A percentile compares a stretch with the other conserved stretches of the same genome.
Evolutionary conservation across 2,113 vertebrate species (phyloP).

Genomic region (Falco punctatus): DNA sequence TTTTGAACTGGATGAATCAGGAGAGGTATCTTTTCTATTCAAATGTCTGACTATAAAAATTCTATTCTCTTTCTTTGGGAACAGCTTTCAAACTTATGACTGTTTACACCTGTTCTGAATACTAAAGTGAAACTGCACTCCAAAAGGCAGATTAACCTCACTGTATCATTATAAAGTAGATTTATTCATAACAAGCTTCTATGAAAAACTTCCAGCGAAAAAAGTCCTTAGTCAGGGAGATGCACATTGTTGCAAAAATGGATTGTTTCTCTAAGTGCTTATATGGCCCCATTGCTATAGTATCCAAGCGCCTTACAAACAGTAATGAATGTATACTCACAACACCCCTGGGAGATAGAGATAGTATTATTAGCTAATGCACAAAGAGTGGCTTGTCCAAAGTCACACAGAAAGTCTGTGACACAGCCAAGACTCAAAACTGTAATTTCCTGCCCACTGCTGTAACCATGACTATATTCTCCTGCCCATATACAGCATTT

Average conservation of each 20-base stretch:
- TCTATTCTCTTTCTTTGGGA: conserved; percentile 25
- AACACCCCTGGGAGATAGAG: conserved; percentile 62
- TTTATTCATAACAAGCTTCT: conserved; percentile 58
- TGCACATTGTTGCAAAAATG: conserved; percentile 56
- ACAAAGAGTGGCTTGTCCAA: conserved; percentile 68
- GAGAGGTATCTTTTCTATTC: conserved; percentile 8
- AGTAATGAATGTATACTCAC: conserved; percentile 71
- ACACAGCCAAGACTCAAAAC: conserved; percentile 60
- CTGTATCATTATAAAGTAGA: conserved; percentile 57
- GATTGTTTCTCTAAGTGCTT: conserved; percentile 66
- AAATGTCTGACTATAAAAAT: conserved; percentile 24
- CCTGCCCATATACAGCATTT: conserved; percentile 43
- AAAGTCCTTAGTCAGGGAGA: conserved; percentile 64
- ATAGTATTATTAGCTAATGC: conserved; percentile 71
- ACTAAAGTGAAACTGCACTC: conserved; percentile 41
- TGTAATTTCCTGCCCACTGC: conserved; percentile 55
- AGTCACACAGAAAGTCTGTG: conserved; percentile 68
- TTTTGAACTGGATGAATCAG: conserved; percentile 39
- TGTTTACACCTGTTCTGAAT: conserved; percentile 62
- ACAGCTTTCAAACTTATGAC: conserved; percentile 24
- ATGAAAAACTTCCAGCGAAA: conserved; percentile 59
- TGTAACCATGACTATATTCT: conserved; percentile 57
- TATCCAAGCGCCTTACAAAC: conserved; percentile 58
- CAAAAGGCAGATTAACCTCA: conserved; percentile 63
- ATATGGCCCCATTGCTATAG: conserved; percentile 15